These are phyloP conservation scores for Dicrostonyx torquatus DNA, from an alignment of 2,797 vertebrate species.

Conservation along the genomic window DNA sequence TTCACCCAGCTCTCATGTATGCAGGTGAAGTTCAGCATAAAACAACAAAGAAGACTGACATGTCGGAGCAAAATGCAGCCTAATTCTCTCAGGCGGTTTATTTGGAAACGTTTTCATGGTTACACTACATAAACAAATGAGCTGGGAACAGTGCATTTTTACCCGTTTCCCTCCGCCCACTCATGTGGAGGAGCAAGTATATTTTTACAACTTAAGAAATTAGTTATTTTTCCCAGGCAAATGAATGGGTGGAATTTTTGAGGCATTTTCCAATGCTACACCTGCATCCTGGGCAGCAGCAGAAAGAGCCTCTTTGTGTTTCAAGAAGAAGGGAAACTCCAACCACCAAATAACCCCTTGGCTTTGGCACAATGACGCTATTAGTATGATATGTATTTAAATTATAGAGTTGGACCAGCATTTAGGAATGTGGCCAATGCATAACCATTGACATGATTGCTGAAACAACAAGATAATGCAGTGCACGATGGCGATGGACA, in stretches of 20 bases:
- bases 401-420: not conserved
- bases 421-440: conserved; percentile 28
- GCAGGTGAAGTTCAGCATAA: conserved; percentile 21
- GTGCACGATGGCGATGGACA: not conserved
- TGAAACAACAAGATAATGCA: conserved; percentile 54
- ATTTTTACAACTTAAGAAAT: conserved; percentile 73
- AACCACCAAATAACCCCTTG: not conserved
- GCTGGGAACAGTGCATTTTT: conserved; percentile 57
- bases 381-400: conserved; percentile 63
- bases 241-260: conserved; percentile 56
- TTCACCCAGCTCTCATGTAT: conserved; percentile 54
- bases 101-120: conserved; percentile 71
- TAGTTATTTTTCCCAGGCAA: conserved; percentile 58
- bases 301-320: conserved; percentile 54
- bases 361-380: conserved; percentile 28
- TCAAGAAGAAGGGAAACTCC: not conserved
- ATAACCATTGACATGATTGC: conserved; percentile 40
- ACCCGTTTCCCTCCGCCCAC: conserved; percentile 46
- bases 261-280: conserved; percentile 27
- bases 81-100: conserved; percentile 50
- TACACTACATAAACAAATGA: conserved; percentile 60
- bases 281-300: conserved; percentile 7
- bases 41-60: conserved; percentile 52
- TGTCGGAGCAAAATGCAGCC: conserved; percentile 31
- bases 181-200: conserved; percentile 57